Evolutionary conservation across 2,888 invertebrate species (phyloP).

Genomic region (Stenoptilia bipunctidactyla): DNA sequence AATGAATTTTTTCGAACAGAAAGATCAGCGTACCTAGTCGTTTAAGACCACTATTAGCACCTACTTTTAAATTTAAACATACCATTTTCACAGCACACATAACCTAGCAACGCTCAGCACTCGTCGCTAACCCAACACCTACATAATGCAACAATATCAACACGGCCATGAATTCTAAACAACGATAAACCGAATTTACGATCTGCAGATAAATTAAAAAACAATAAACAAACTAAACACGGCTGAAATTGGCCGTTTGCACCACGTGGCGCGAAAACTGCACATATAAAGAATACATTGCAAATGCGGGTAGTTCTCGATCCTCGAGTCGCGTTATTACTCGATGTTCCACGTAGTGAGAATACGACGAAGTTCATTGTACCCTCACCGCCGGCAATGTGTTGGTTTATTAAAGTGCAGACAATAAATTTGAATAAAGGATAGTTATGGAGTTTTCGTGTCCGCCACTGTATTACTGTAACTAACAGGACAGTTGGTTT

Average conservation of each 20-base stretch:
- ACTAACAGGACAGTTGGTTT: constrained; percentile 25
- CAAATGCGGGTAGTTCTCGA: neutral
- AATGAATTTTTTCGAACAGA: too few relatives aligned
- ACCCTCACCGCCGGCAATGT: constrained; percentile 27
- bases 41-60: too few relatives aligned
- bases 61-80: too few relatives aligned
- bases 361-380: constrained; percentile 35
- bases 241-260: constrained; percentile 19
- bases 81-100: too few relatives aligned
- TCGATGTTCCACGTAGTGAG: constrained; percentile 20
- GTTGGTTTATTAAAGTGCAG: constrained; percentile 48
- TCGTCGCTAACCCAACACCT: too few relatives aligned
- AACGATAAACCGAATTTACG: neutral
- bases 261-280: constrained; percentile 26
- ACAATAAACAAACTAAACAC: constrained; percentile 11
- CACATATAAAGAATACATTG: constrained; percentile 14
- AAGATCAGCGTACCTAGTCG: too few relatives aligned
- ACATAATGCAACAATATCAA: constrained; percentile 4
- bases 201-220: constrained; percentile 9
- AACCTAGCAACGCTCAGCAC: too few relatives aligned
- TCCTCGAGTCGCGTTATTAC: constrained; percentile 2
- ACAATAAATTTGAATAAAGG: constrained; percentile 65
- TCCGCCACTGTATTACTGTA: constrained; percentile 41
- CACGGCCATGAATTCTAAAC: constrained; percentile 5
- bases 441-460: constrained; percentile 60